Conservation (phyloP, 1,140 invertebrate genomes). For the Scaptomyza graminum region DNA sequence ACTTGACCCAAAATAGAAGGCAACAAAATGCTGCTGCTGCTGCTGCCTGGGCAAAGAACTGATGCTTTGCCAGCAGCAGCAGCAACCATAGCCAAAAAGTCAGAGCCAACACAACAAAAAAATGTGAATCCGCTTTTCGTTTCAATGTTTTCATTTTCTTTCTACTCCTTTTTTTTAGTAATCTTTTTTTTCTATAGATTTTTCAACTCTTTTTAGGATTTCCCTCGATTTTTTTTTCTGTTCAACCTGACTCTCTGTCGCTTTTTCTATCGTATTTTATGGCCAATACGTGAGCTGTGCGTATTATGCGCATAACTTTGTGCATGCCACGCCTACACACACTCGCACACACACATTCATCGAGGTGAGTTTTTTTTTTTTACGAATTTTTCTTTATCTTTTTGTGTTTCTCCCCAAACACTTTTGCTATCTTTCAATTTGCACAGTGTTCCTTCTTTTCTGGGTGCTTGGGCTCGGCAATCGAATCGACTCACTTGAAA, state of each 20-base stretch:
- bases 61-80: not conserved
- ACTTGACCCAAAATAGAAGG: constrained; percentile 71
- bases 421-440: constrained; percentile 71
- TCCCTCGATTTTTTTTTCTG: constrained; percentile 28
- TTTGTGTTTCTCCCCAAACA: not conserved
- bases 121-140: constrained; percentile 59
- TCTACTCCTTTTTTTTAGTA: constrained; percentile 9
- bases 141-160: constrained; percentile 37
- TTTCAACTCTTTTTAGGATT: constrained; percentile 69
- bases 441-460: constrained; percentile 35
- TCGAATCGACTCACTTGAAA: constrained; percentile 44
- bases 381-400: constrained; percentile 33
- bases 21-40: constrained; percentile 1
- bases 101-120: constrained; percentile 23
- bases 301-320: constrained; percentile 81
- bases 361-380: constrained; percentile 23
- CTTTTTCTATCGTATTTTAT: constrained; percentile 62
- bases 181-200: constrained; percentile 54
- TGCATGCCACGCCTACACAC: constrained; percentile 52
- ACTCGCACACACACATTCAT: not conserved
- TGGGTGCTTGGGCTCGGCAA: constrained; percentile 7
- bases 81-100: constrained; percentile 38
- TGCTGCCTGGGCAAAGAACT: not conserved
- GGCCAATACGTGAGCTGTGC: constrained; percentile 76
- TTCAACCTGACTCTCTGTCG: not conserved